Evolutionary conservation across 2,113 vertebrate genomes (phyloP).

Genomic region (Hydrolagus affinis): DNA sequence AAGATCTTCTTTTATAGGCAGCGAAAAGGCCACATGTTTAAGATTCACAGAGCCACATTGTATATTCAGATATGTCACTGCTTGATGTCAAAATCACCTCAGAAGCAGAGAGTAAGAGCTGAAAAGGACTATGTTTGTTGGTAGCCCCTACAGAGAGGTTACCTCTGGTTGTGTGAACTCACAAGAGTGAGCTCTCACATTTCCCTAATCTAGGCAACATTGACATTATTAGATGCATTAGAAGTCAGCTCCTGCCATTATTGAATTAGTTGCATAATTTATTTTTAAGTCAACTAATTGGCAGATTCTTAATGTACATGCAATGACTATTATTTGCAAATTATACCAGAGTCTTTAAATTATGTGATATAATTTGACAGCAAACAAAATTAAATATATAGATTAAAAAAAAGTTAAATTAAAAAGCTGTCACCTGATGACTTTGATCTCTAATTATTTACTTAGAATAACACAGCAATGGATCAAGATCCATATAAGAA

Average conservation of each 20-base stretch:
- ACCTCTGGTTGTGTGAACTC: too few species aligned
- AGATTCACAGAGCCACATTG: too few species aligned
- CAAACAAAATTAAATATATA: slow-evolving; percentile 26
- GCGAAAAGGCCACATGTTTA: too few species aligned
- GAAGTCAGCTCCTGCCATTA: slow-evolving; percentile 21
- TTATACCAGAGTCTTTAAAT: slow-evolving; percentile 29
- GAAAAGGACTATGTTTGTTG: too few species aligned
- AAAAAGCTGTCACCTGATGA: slow-evolving; percentile 30
- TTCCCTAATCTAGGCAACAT: too few species aligned
- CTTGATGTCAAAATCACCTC: too few species aligned
- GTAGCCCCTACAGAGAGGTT: too few species aligned
- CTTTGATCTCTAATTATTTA: slow-evolving; percentile 29
- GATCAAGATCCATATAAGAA: slow-evolving; percentile 27
- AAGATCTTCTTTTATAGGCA: too few species aligned
- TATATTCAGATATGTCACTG: too few species aligned
- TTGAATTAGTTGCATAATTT: slow-evolving; percentile 29
- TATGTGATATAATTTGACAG: slow-evolving; percentile 30
- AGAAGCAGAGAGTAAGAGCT: too few species aligned
- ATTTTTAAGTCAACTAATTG: slow-evolving; percentile 27
- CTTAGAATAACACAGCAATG: slow-evolving; percentile 24
- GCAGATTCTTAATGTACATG: slow-evolving; percentile 12
- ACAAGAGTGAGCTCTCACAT: too few species aligned
- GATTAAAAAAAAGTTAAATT: slow-evolving; percentile 27
- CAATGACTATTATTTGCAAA: slow-evolving; percentile 27
- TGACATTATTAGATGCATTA: slow-evolving; percentile 5